Evolutionary conservation across 2,113 vertebrate genomes (phyloP).

Genomic region (Pseudonaja textilis): DNA sequence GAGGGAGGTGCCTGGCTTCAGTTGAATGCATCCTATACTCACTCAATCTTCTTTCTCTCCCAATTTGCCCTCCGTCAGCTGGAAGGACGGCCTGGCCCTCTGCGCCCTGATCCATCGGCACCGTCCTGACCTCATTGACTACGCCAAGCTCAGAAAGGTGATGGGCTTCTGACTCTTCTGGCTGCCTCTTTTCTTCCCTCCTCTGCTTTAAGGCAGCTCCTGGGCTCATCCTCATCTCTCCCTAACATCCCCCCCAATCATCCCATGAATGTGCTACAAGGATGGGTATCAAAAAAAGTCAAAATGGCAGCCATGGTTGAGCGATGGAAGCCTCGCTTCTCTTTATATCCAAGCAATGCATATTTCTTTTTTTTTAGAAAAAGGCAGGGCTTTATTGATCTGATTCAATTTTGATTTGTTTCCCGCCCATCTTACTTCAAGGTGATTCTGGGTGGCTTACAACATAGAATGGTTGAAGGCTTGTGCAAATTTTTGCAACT

Average conservation of each 20-base stretch:
- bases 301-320: not conserved
- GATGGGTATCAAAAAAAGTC: not conserved
- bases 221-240: not conserved
- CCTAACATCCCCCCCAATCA: not conserved
- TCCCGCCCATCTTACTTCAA: not conserved
- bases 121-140: conserved; percentile 90
- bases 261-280: not conserved
- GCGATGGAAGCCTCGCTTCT: not conserved
- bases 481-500: not conserved
- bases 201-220: not conserved
- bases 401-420: not conserved
- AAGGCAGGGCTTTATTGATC: not conserved
- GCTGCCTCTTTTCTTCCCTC: not conserved
- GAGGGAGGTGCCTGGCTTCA: too few relatives aligned
- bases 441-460: not conserved
- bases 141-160: conserved; percentile 90
- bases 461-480: not conserved
- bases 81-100: conserved; percentile 91
- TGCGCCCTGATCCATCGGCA: conserved; percentile 93
- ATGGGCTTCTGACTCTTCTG: not conserved
- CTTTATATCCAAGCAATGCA: not conserved
- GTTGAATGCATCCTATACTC: not conserved
- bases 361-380: not conserved
- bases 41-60: not conserved
- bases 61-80: conserved; percentile 62